A percentile compares a stretch with the other conserved stretches of the same genome.
phyloP scores from a whole-genome alignment of 2,113 vertebrate species.

The Oncorhynchus clarkii region DNA sequence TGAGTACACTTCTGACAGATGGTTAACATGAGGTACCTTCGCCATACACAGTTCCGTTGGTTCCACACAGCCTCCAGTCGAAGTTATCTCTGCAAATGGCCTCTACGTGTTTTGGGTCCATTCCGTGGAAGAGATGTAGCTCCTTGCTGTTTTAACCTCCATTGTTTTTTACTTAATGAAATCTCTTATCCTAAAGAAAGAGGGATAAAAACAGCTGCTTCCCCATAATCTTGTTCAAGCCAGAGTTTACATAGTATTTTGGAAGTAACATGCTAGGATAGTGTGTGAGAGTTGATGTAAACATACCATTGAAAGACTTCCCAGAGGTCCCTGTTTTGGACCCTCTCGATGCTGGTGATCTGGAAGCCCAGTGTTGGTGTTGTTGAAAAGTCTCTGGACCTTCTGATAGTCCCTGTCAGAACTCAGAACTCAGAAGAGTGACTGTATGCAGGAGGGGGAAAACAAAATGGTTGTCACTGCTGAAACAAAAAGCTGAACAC shows the following conservation, averaged over 20 bases:
- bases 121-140: slow-evolving; percentile 75
- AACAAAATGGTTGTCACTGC: no score
- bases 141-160: slow-evolving; percentile 52
- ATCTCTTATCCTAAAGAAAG: slow-evolving; percentile 74
- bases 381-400: slow-evolving; percentile 57
- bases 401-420: slow-evolving; percentile 54
- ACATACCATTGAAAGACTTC: slow-evolving; percentile 71
- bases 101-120: slow-evolving; percentile 35
- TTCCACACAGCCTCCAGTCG: slow-evolving; percentile 78
- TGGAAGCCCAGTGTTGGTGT: slow-evolving; percentile 50
- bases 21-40: slow-evolving; percentile 64
- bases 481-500: no score
- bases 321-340: slow-evolving; percentile 74
- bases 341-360: slow-evolving; percentile 59
- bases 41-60: slow-evolving; percentile 71
- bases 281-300: neutral
- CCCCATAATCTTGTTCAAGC: no score
- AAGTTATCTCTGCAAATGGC: slow-evolving; percentile 79
- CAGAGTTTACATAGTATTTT: neutral
- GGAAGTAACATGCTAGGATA: neutral
- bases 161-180: slow-evolving; percentile 73
- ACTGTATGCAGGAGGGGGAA: slow-evolving; percentile 52
- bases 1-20: no score
- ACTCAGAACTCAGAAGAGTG: slow-evolving; percentile 16
- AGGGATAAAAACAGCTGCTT: neutral